These are phyloP conservation scores for Lordiphosa collinella DNA, from an alignment of 1,140 invertebrate species.

Conservation along the genomic window DNA sequence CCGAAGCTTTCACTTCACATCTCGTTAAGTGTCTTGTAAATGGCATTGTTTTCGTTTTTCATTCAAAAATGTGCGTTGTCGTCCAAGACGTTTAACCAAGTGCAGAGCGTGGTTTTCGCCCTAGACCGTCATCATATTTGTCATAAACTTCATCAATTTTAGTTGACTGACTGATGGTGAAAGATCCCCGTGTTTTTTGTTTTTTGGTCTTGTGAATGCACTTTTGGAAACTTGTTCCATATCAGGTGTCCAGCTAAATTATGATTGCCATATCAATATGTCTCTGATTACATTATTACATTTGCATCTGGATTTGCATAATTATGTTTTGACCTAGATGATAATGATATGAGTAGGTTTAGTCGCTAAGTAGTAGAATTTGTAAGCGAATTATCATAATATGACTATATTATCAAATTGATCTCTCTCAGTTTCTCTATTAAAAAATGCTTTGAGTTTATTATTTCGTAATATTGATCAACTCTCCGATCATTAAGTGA, in stretches of 20 bases:
- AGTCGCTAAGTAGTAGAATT: slow-evolving; percentile 18
- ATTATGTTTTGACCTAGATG: slow-evolving; percentile 60
- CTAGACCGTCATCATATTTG: slow-evolving; percentile 74
- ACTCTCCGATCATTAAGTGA: no score
- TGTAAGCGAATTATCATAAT: slow-evolving; percentile 38
- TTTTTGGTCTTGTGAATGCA: no score
- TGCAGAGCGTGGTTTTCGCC: slow-evolving; percentile 42
- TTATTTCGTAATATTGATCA: no score
- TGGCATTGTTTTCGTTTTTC: slow-evolving; percentile 76
- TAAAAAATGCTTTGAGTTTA: no score
- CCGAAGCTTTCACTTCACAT: slow-evolving; percentile 70
- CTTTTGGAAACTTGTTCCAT: slow-evolving; percentile 8
- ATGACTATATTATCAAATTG: slow-evolving; percentile 37
- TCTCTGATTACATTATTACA: slow-evolving; percentile 57
- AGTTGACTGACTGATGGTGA: no score
- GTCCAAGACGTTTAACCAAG: slow-evolving; percentile 38
- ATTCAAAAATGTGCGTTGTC: slow-evolving; percentile 68
- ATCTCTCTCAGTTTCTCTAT: neutral
- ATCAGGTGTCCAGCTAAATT: slow-evolving; percentile 30
- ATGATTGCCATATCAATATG: slow-evolving; percentile 29
- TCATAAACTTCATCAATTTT: slow-evolving; percentile 71
- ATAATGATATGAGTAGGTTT: slow-evolving; percentile 34
- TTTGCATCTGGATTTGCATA: slow-evolving; percentile 66
- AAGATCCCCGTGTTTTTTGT: no score
- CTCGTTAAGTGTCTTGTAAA: slow-evolving; percentile 76